Base-by-base conservation (phyloP, 1,140 invertebrate genomes). In the Mya arenaria region DNA sequence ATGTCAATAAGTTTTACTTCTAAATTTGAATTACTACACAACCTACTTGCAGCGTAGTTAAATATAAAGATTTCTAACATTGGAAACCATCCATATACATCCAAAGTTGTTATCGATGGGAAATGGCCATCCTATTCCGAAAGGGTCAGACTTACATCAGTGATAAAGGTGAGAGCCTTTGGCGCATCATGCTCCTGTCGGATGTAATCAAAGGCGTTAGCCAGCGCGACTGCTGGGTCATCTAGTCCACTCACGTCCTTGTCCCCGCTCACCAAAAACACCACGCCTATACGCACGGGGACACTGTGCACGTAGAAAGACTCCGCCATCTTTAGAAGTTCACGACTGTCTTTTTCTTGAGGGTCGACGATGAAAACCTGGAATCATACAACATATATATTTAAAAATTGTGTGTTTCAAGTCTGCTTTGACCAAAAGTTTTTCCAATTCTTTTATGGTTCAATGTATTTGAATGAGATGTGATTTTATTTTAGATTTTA, bases 181-280 rank as follows among this genome's bases (percentile, higher is more conserved):
- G 95, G 92, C 87, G 95, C 95, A 60, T 83, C 82, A 44, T 92
- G 85, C 91, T 96, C 96, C 72, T 95, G 95, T 92, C 98, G 89
- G 19, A 99, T 95, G 93, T 97, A 99, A 93, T 99, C 98, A 92
- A 96, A 99, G 6, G 97, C 97, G 92, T 97, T 97, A 0, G 97
- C 94, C 36, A 99, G 93, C 34, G 97, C 97, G n/a, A 98, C 94
- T 63, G 97, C 97, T 19, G 96, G 93, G 91, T 97, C 96, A 4
- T 95, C 93, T 17, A 94, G 92, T 0, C 96, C 95, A 79, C 94
- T 95, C 6, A 94, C 90, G 6, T 92, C 91, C 8, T 94, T 93
- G 87, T 95, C 94, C 28, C 94, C 92, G 90, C 95, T 94, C 0
- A 96, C 95, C 62, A 96, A 95, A 88, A 99, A 97, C 4, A 99